Conservation (phyloP, 2,113 vertebrate species). For the Macquaria ambigua region DNA sequence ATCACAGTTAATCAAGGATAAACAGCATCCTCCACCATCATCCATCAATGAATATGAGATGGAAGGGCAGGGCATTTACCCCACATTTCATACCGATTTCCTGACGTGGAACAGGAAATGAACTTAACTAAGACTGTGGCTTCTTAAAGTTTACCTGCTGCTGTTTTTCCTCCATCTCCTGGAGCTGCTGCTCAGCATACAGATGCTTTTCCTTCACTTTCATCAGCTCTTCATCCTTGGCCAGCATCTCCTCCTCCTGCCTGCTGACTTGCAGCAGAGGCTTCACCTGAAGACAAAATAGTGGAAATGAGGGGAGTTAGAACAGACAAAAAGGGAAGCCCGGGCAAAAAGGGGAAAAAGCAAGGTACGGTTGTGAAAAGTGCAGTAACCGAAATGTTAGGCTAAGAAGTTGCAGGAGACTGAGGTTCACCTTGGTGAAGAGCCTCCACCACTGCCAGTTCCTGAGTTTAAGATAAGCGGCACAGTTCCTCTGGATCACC, state of each 20-base stretch:
- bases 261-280: slow-evolving; percentile 96
- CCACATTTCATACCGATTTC: background rate
- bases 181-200: slow-evolving; percentile 89
- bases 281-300: slow-evolving; percentile 88
- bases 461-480: slow-evolving; percentile 96
- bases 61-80: background rate
- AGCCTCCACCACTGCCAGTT: slow-evolving; percentile 99
- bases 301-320: background rate
- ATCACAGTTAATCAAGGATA: no score
- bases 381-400: background rate
- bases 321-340: background rate
- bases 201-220: slow-evolving; percentile 94
- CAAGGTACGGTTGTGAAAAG: background rate
- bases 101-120: background rate
- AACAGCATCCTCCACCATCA: background rate
- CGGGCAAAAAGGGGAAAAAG: background rate
- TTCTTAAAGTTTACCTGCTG: slow-evolving; percentile 85
- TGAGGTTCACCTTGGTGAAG: slow-evolving; percentile 93
- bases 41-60: background rate
- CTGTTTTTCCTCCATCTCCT: slow-evolving; percentile 90
- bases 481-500: slow-evolving; percentile 98
- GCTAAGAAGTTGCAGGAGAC: background rate
- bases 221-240: slow-evolving; percentile 94
- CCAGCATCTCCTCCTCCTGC: slow-evolving; percentile 97
- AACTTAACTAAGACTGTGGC: background rate